Evolutionary conservation across 2,113 vertebrate genomes (phyloP), one percentile per base, ranked within the genome.

Genomic region (Ptychochromis oligacanthus): DNA sequence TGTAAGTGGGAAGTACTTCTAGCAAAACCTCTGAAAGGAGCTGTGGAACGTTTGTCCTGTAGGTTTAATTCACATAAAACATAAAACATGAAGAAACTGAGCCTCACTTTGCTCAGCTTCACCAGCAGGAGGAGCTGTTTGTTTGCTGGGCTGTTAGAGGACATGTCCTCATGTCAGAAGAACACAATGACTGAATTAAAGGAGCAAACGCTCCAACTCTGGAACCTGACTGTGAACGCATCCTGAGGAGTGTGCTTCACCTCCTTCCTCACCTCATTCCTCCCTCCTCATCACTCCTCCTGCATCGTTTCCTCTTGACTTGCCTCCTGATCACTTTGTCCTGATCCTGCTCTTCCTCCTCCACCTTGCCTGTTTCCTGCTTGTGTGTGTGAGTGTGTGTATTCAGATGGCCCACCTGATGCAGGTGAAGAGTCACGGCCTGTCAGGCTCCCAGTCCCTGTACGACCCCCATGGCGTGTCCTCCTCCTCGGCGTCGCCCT

Each of bases 361-460:
- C n/a, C 11, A n/a, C 67, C 83, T 55, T 78, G 86, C 88, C 61
- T 81, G 84, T 75, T 79, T 77, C 82, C 91, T 88, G 79, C 78
- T 6, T 87, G 86, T 78, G 75, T 70, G 76, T 85, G 82, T 60
- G 65, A 82, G 81, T 55, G 87, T 75, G 89, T 72, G 84, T 72
- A 86, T 81, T 2, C 96, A 96, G 95, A 96, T 96, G 94, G 95
- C 98, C 89, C 97, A 99, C 95, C 96, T 99, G 96, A 97, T 99
- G 88, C 97, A 97, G 87, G 97, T 98, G 91, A 99, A 97, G 95
- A 96, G 97, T 94, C 98, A 98, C 93, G 97, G 98, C 88, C 96
- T 99, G 95, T 97, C 98, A 6, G 98, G 97, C 89, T 99, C 98
- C 86, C 98, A 99, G 96, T 99, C 98, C 43, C 96, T 99, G 87